Base-by-base conservation (phyloP, 2,888 invertebrate genomes). In the Podabrus alpinus region DNA sequence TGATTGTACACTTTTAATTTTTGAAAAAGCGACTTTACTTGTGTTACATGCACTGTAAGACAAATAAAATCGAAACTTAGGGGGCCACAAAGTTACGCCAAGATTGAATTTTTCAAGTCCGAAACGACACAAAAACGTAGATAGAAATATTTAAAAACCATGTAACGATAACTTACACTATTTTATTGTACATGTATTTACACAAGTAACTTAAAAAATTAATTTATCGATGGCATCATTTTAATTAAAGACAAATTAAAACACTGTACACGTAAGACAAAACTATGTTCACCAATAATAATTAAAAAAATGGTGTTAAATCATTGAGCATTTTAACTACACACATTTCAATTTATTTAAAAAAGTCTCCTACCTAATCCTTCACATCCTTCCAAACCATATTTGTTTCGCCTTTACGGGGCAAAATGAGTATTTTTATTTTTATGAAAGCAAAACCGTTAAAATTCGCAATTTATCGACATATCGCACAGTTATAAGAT, bases 401-500 rank as follows among this genome's bases (percentile, higher is more conserved):
- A 67, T 70, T 73, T 73, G 21, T 19, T 16, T 64, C 62, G 3
- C 21, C 16, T 9, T 19, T n/a, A 7, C n/a, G 19, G 19, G 21
- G 21, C 62, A n/a, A 64, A 64, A 64, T 64, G 62, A 64, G 62
- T 64, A 64, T 64, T 64, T 62, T 19, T 29, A n/a, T 15, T 29
- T 45, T 29, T 64, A n/a, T n/a, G n/a, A n/a, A 64, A 64, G 62
- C 62, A 64, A 64, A 64, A 62, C 66, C 68, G 19, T 72, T 74
- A 77, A 72, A 72, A 77, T 19, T 62, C 74, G 62, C 72, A 74
- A 67, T 77, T 74, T 72, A 77, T 77, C n/a, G 77, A 70, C 70
- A 68, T 74, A 69, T 74, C 74, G 64, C 77, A 77, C 45, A 77
- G 77, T 85, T 91, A 94, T 82, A 94, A 91, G 85, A 99, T 99